Conservation (phyloP, 2,888 invertebrate genomes). For the Dasysyrphus albostriatus region DNA sequence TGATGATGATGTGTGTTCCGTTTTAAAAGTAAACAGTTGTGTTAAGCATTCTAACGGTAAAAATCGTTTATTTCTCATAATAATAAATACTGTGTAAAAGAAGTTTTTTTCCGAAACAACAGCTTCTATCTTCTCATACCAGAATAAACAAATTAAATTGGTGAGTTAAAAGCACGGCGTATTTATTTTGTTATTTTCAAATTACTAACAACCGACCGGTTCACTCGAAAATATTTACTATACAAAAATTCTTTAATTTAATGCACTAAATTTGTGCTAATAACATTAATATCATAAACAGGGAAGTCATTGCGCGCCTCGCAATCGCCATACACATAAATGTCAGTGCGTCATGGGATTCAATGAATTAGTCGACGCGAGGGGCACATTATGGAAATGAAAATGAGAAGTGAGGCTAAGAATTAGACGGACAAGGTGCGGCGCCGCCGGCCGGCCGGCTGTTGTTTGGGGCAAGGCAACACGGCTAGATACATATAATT, state of each 20-base stretch:
- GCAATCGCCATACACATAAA: slow-evolving; percentile 46
- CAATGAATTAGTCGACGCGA: slow-evolving; percentile 54
- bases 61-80: slow-evolving; percentile 49
- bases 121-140: slow-evolving; percentile 21
- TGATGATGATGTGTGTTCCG: slow-evolving; percentile 10
- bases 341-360: slow-evolving; percentile 28
- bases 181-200: slow-evolving; percentile 31
- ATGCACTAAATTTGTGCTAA: slow-evolving; percentile 69
- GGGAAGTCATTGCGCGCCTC: slow-evolving; percentile 40
- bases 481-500: background rate
- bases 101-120: slow-evolving; percentile 46
- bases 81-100: slow-evolving; percentile 20
- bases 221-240: slow-evolving; percentile 50
- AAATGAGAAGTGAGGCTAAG: slow-evolving; percentile 15
- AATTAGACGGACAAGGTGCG: slow-evolving; percentile 48
- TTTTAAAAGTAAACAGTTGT: slow-evolving; percentile 67
- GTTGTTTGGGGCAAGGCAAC: background rate
- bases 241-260: slow-evolving; percentile 41
- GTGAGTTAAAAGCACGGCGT: slow-evolving; percentile 59
- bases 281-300: slow-evolving; percentile 68
- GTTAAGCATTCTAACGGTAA: slow-evolving; percentile 59
- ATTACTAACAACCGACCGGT: slow-evolving; percentile 35
- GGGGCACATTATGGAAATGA: slow-evolving; percentile 33
- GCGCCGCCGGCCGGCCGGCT: slow-evolving; percentile 16
- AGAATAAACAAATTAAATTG: slow-evolving; percentile 48